A percentile compares a stretch with the other conserved stretches of the same genome.
Evolutionary conservation across 2,888 invertebrate genomes (phyloP).

Genomic region (Thymelicus sylvestris): DNA sequence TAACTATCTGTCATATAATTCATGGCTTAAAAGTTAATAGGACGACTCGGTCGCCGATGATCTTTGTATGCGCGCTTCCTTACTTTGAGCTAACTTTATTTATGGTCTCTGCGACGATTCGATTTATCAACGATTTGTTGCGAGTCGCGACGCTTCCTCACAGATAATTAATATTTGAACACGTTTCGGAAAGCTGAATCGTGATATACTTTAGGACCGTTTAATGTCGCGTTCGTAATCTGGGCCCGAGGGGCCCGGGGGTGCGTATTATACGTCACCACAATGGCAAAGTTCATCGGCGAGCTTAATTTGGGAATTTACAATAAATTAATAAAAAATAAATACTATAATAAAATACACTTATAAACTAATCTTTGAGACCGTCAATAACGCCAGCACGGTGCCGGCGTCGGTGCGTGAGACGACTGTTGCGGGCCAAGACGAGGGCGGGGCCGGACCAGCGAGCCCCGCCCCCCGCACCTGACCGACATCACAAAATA

Average conservation of each 20-base stretch:
- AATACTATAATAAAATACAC: conserved; percentile 19
- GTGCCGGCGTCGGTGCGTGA: not conserved
- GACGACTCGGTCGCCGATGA: conserved; percentile 30
- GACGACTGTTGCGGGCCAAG: not conserved
- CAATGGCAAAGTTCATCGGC: conserved; percentile 29
- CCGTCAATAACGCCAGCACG: not conserved
- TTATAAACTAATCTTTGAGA: conserved; percentile 30
- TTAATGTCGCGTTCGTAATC: conserved; percentile 12
- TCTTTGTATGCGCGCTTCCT: conserved; percentile 5
- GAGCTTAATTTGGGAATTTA: conserved; percentile 24
- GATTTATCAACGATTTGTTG: not conserved
- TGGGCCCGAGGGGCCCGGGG: no score
- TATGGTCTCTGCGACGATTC: conserved; percentile 19
- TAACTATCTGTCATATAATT: conserved; percentile 16
- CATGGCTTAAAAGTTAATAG: conserved; percentile 23
- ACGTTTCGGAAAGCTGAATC: not conserved
- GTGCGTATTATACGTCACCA: not conserved
- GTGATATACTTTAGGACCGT: conserved; percentile 13
- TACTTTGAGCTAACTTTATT: conserved; percentile 18
- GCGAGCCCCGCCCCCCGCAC: not conserved
- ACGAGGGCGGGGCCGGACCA: not conserved
- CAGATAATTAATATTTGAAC: conserved; percentile 6
- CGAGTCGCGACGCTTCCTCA: not conserved
- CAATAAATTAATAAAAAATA: conserved; percentile 31
- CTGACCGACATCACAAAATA: not conserved